A percentile compares a stretch with the other conserved stretches of the same genome.
These are phyloP conservation scores for Raja brachyura DNA, from an alignment of 2,113 vertebrate genomes.

Conservation along the genomic window DNA sequence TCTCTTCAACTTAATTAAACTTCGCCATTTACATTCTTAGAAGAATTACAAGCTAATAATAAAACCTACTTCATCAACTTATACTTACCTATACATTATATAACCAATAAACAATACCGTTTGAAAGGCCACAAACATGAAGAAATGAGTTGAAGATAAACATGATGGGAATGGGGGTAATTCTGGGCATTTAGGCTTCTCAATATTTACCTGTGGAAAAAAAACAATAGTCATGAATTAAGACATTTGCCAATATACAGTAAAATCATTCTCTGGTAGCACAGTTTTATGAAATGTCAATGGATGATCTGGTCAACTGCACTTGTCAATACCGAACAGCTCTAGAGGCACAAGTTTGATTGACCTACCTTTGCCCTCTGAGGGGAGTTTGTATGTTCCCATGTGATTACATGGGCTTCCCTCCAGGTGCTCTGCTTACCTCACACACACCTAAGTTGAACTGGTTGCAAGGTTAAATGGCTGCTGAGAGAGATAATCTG, in stretches of 20 bases:
- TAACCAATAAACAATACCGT: slow-evolving; percentile 84
- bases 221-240: neutral
- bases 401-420: too few species aligned
- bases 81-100: slow-evolving; percentile 85
- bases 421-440: too few species aligned
- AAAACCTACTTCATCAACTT: neutral
- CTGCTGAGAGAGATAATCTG: too few species aligned
- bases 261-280: neutral
- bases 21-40: neutral
- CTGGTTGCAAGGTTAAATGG: too few species aligned
- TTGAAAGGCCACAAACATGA: slow-evolving; percentile 75
- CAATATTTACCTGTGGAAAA: slow-evolving; percentile 63
- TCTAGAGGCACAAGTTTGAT: too few species aligned
- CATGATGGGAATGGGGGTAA: slow-evolving; percentile 74
- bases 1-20: neutral
- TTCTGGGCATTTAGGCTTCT: slow-evolving; percentile 81
- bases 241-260: neutral
- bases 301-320: too few species aligned
- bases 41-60: neutral
- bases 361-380: too few species aligned
- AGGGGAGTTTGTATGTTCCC: too few species aligned
- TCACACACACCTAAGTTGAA: too few species aligned
- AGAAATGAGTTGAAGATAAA: slow-evolving; percentile 78
- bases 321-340: too few species aligned
- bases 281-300: too few species aligned